phyloP scores from a whole-genome alignment of 2,113 vertebrate genomes.

The Gymnobelideus leadbeateri region DNA sequence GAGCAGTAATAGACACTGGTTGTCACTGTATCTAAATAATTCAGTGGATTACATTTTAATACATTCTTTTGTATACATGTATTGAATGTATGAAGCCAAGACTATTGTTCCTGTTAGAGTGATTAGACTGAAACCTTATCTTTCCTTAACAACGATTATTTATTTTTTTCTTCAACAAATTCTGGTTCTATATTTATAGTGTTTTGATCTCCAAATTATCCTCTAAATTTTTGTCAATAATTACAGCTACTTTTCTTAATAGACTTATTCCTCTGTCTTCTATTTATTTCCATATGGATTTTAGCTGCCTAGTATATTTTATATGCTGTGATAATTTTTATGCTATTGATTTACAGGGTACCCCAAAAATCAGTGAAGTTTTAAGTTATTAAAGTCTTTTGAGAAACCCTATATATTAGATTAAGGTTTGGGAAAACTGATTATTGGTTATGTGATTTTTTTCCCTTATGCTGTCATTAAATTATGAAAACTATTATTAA shows the following conservation, averaged over 20 bases:
- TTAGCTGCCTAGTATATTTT: neutral
- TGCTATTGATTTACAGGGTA: neutral
- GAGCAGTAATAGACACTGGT: conserved; percentile 6
- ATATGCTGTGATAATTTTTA: neutral
- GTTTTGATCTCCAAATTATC: neutral
- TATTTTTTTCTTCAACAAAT: neutral
- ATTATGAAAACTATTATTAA: neutral
- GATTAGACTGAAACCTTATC: neutral
- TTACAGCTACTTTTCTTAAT: neutral
- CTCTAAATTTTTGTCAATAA: neutral
- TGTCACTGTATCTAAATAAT: conserved; percentile 54
- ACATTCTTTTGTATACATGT: neutral
- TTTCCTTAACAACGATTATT: neutral
- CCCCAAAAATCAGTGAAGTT: neutral
- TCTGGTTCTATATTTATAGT: neutral
- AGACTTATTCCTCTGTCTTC: neutral
- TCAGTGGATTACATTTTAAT: neutral
- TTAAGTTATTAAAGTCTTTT: neutral
- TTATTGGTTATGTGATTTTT: neutral
- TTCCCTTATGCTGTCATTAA: neutral
- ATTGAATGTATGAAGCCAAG: neutral
- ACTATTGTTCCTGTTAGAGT: neutral
- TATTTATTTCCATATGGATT: neutral
- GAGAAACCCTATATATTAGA: neutral
- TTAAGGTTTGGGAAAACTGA: neutral